A percentile compares a stretch with the other conserved stretches of the same genome.
These are phyloP conservation scores for Drosophila triauraria DNA, from an alignment of 1,140 invertebrate species.

Conservation along the genomic window DNA sequence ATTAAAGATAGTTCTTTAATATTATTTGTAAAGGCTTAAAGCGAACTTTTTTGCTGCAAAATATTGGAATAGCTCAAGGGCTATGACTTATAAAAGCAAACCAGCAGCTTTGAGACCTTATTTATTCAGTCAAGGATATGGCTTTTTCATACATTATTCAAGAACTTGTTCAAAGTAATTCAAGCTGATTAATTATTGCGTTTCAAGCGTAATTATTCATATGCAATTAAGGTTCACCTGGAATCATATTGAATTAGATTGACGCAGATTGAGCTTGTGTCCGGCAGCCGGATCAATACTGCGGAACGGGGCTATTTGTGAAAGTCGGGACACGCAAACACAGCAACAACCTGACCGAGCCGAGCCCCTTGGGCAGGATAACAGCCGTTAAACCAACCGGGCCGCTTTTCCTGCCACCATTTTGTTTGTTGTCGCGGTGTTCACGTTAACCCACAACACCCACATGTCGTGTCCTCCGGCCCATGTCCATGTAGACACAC, in stretches of 20 bases:
- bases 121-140: not conserved
- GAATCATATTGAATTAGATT: constrained; percentile 42
- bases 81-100: too few species aligned
- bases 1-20: too few species aligned
- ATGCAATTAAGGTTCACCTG: constrained; percentile 14
- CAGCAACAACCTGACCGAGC: constrained; percentile 20
- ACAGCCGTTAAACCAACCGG: constrained; percentile 24
- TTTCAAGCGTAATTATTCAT: constrained; percentile 27
- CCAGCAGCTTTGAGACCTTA: not conserved
- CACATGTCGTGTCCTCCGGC: constrained; percentile 15
- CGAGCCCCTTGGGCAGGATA: constrained; percentile 27
- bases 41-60: too few species aligned
- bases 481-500: constrained; percentile 11
- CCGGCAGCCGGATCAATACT: constrained; percentile 34
- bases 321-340: constrained; percentile 44
- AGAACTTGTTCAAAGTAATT: not conserved
- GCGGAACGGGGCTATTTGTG: constrained; percentile 22
- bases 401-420: constrained; percentile 57
- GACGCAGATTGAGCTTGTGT: constrained; percentile 35
- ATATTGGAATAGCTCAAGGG: too few species aligned
- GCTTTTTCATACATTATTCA: not conserved
- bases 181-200: constrained; percentile 29
- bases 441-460: constrained; percentile 33
- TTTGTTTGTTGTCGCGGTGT: constrained; percentile 73
- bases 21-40: too few species aligned